Evolutionary conservation across 2,888 invertebrate genomes (phyloP).

Genomic region (Hipparchia semele): DNA sequence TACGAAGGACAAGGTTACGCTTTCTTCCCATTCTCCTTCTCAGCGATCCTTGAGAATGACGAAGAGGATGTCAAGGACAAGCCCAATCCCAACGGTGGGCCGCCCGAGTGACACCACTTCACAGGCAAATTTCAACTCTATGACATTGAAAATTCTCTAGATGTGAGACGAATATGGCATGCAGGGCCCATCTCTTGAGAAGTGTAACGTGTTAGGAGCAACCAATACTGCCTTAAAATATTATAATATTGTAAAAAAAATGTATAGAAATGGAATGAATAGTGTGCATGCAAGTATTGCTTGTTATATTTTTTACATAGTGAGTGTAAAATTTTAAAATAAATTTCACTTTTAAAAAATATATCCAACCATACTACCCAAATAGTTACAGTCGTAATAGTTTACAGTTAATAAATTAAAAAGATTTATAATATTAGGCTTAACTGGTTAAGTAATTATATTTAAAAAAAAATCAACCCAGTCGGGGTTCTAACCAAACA

Average conservation of each 20-base stretch:
- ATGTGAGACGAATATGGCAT: constrained; percentile 40
- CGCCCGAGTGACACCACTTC: constrained; percentile 60
- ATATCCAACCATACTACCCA: no score
- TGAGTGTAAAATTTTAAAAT: background rate
- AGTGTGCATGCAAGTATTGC: constrained; percentile 2
- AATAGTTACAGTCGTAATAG: background rate
- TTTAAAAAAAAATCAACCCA: no score
- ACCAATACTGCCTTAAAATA: constrained; percentile 13
- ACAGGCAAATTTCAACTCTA: constrained; percentile 26
- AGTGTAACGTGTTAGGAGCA: background rate
- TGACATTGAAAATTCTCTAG: constrained; percentile 30
- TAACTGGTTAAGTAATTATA: no score
- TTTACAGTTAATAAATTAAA: background rate
- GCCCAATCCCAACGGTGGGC: constrained; percentile 56
- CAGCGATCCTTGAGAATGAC: constrained; percentile 81
- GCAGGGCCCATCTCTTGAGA: constrained; percentile 30
- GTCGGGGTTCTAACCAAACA: background rate
- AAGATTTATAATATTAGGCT: background rate
- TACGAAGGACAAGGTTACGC: constrained; percentile 89
- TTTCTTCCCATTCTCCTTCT: constrained; percentile 90
- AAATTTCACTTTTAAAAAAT: background rate
- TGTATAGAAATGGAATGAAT: background rate
- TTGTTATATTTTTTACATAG: background rate
- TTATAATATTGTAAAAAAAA: constrained; percentile 2
- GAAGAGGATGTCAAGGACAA: constrained; percentile 62